Base-by-base conservation (phyloP, 2,113 vertebrate species). In the Pelodiscus sinensis region DNA sequence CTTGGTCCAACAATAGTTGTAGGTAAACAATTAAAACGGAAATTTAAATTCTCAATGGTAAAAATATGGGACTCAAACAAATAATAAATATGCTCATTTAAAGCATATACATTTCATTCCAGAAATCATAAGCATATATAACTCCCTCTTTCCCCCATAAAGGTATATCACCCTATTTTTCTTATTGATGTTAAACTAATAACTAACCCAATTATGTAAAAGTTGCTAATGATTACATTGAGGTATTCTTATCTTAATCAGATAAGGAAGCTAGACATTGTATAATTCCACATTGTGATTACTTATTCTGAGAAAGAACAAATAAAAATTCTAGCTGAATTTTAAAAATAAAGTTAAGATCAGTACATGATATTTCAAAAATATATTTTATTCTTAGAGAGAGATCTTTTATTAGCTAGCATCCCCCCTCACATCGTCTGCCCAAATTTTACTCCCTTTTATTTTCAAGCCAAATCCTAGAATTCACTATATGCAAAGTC, bases 181-280 rank as follows among this genome's bases (percentile, higher is more conserved):
- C 82, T 90, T 90, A 24, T 19, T 31, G 81, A 29, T 62, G 78
- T 12, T 51, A 75, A 29, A 90, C 8, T 65, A 86, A 79, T 38
- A 94, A 75, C 14, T 54, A 56, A 83, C 80, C 3, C 16, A 84
- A 4, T 24, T 90, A 24, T 62, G 22, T 44, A 21, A 44, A 79
- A 84, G 71, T 31, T 50, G n/a, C 1, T 75, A 86, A 89, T 50
- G 14, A 88, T 75, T 93, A 80, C 24, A 89, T 85, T 88, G 87
- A 81, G 9, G 9, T 62, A 77, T 79, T 77, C 57, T 50, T 86
- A 58, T 86, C 89, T 88, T 92, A 94, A 90, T 86, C 86, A 38
- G 51, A 77, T 77, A 84, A 90, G 9, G 91, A 10, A 56, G 16
- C 44, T 77, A 50, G 11, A 35, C 21, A 35, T 50, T 44, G 13